Percentiles rank a stretch among this genome's conserved stretches.
phyloP scores from a whole-genome alignment of 2,888 invertebrate species.

The Chymomyza amoena region DNA sequence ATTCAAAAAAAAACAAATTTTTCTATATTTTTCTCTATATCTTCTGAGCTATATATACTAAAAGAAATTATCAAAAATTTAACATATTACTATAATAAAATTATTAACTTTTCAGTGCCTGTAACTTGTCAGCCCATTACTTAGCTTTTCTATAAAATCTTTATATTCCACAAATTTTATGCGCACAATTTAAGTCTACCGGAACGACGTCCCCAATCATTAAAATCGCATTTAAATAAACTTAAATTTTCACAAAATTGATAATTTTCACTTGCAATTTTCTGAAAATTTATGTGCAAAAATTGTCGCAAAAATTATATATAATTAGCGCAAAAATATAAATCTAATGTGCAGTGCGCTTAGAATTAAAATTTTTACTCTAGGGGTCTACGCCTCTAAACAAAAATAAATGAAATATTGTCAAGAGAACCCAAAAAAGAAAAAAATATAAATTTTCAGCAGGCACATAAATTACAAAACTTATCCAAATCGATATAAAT shows the following conservation, averaged over 20 bases:
- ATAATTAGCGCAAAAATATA: not conserved
- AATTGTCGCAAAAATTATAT: not conserved
- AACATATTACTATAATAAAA: too few relatives aligned
- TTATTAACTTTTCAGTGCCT: too few relatives aligned
- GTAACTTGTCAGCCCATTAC: not conserved
- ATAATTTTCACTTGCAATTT: not conserved
- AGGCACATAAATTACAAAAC: not conserved
- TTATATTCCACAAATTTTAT: not conserved
- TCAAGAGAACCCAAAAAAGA: not conserved
- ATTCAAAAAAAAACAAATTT: too few relatives aligned
- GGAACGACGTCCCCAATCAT: not conserved
- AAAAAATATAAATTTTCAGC: not conserved
- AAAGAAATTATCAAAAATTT: too few relatives aligned
- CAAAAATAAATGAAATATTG: not conserved
- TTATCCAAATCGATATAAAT: conserved; percentile 3
- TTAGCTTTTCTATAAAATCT: not conserved
- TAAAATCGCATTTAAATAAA: not conserved
- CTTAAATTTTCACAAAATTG: not conserved
- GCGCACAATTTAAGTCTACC: not conserved
- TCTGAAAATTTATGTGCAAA: not conserved
- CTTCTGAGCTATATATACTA: too few relatives aligned
- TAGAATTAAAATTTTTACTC: not conserved
- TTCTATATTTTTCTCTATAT: too few relatives aligned
- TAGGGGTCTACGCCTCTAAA: not conserved
- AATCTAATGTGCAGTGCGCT: not conserved